A percentile compares a stretch with the other conserved stretches of the same genome.
Evolutionary conservation across 2,113 vertebrate species (phyloP).

Genomic region (Amphilophus citrinellus): DNA sequence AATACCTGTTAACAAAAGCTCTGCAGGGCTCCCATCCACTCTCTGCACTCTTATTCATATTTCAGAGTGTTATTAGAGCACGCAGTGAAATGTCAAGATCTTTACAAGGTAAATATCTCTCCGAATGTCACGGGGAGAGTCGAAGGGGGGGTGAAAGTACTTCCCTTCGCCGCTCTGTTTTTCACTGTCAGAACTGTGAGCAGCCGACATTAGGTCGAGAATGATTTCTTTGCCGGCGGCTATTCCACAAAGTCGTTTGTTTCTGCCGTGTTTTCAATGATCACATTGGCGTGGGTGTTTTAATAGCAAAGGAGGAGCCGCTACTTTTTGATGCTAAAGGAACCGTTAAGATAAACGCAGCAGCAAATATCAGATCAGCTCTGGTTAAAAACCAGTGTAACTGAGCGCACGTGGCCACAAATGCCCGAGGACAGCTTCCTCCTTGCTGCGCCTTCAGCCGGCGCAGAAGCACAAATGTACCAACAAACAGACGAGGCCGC

Average conservation of each 20-base stretch:
- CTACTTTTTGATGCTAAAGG: slow-evolving; percentile 1
- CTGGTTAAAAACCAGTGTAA: neutral
- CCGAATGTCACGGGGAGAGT: slow-evolving; percentile 72
- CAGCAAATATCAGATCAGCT: neutral
- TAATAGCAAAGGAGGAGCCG: slow-evolving; percentile 29
- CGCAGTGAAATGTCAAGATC: slow-evolving; percentile 81
- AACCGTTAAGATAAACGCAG: slow-evolving; percentile 3
- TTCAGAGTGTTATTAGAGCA: slow-evolving; percentile 75
- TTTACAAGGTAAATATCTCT: slow-evolving; percentile 79
- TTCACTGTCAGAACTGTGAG: slow-evolving; percentile 51
- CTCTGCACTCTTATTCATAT: slow-evolving; percentile 73
- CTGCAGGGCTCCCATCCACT: slow-evolving; percentile 55
- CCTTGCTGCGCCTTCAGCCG: neutral
- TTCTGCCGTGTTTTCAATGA: slow-evolving; percentile 63
- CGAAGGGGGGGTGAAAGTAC: slow-evolving; percentile 31
- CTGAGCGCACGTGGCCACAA: neutral
- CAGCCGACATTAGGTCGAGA: slow-evolving; percentile 56
- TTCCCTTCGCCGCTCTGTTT: slow-evolving; percentile 49
- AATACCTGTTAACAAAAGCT: slow-evolving; percentile 76
- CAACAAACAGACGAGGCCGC: slow-evolving; percentile 3
- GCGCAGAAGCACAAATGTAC: neutral
- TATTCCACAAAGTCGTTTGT: slow-evolving; percentile 65
- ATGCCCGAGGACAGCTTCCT: slow-evolving; percentile 9
- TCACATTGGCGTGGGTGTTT: slow-evolving; percentile 57
- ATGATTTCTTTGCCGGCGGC: slow-evolving; percentile 59